phyloP scores from a whole-genome alignment of 30 jellyfish, hydroid and myxozoan species.

The Cassiopea xamachana region DNA sequence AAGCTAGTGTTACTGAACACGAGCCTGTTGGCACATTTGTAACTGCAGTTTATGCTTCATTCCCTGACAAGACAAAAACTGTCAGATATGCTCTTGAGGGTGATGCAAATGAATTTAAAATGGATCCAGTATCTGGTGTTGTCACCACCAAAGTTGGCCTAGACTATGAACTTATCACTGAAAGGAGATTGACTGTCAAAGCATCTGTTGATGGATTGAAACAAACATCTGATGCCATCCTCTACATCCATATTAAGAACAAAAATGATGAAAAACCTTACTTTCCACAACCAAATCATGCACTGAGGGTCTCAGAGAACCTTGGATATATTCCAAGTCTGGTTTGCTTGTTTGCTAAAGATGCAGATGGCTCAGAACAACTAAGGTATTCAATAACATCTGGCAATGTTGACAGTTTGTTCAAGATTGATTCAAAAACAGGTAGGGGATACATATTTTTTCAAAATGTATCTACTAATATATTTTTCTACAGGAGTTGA shows the following conservation, averaged over 20 bases:
- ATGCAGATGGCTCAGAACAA: conserved; percentile 80
- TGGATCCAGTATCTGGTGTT: conserved; percentile 81
- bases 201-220: conserved; percentile 70
- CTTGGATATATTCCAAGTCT: conserved; percentile 89
- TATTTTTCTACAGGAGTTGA: too few species aligned
- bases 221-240: conserved; percentile 56
- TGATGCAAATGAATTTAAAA: conserved; percentile 64
- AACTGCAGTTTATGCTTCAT: conserved; percentile 85
- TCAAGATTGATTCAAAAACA: conserved; percentile 80
- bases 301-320: conserved; percentile 81
- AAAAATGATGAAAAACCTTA: conserved; percentile 86
- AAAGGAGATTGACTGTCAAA: conserved; percentile 63
- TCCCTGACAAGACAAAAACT: conserved; percentile 66
- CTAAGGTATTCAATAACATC: conserved; percentile 76
- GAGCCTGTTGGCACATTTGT: conserved; percentile 77
- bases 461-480: too few species aligned
- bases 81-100: conserved; percentile 58
- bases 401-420: conserved; percentile 86
- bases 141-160: conserved; percentile 73
- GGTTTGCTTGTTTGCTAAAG: conserved; percentile 91
- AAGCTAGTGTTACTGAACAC: conserved; percentile 73
- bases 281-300: conserved; percentile 70
- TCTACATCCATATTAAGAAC: conserved; percentile 51
- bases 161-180: conserved; percentile 72
- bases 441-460: conserved; percentile 38